A percentile compares a stretch with the other conserved stretches of the same genome.
Evolutionary conservation across 1,140 invertebrate species (phyloP).

Genomic region (Apis cerana): DNA sequence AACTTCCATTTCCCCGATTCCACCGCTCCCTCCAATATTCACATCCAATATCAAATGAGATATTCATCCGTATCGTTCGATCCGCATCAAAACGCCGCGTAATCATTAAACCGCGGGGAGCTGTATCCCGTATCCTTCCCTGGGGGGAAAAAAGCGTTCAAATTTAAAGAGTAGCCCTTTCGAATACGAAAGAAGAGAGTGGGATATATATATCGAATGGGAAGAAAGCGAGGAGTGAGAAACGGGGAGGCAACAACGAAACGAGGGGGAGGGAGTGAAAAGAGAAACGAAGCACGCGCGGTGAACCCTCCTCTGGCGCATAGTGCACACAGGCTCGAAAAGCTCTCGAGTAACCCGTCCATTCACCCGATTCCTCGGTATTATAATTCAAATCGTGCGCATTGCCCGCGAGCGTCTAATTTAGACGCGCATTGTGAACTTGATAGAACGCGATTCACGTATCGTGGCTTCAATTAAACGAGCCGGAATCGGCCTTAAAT

Average conservation of each 20-base stretch:
- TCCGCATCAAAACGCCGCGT: neutral
- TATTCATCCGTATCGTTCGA: neutral
- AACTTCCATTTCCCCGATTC: neutral
- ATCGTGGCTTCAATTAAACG: conserved; percentile 34
- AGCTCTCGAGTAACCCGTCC: neutral
- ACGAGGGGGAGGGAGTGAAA: too few relatives aligned
- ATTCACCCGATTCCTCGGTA: conserved; percentile 16
- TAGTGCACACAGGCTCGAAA: neutral
- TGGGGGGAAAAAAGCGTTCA: neutral
- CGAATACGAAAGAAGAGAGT: neutral
- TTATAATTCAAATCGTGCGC: conserved; percentile 43
- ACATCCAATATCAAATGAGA: neutral
- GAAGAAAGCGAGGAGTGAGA: neutral
- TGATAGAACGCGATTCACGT: conserved; percentile 38
- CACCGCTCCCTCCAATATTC: neutral
- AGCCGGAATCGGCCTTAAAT: neutral
- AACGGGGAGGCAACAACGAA: neutral
- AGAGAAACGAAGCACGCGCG: neutral
- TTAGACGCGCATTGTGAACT: conserved; percentile 18
- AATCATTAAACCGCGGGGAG: neutral
- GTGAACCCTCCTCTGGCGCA: neutral
- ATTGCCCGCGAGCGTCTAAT: conserved; percentile 37
- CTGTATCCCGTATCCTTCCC: neutral
- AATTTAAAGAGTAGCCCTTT: neutral
- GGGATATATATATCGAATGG: too few relatives aligned